Conservation (phyloP, 1,140 invertebrate species). For the Rhopalosiphum padi region DNA sequence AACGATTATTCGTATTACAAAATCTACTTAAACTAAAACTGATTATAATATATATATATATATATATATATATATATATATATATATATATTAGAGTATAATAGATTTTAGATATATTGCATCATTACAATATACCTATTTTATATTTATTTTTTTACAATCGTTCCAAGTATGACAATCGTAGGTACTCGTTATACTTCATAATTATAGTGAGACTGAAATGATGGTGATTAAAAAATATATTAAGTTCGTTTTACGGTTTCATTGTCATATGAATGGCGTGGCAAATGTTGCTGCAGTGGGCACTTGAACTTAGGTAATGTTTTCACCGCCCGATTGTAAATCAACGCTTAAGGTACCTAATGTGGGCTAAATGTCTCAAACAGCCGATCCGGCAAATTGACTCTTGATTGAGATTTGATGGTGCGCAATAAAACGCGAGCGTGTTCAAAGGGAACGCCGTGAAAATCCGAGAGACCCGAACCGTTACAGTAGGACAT, state of each 20-base stretch:
- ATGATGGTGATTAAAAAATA: neutral
- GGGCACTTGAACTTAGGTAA: neutral
- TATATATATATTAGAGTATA: no score
- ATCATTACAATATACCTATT: neutral
- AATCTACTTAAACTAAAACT: neutral
- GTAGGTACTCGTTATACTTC: neutral
- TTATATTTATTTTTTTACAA: neutral
- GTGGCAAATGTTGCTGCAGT: neutral
- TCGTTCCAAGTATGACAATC: neutral
- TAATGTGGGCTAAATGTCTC: neutral
- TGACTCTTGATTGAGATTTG: constrained; percentile 48
- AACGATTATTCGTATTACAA: neutral
- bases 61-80: no score
- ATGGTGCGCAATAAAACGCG: constrained; percentile 40
- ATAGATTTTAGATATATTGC: neutral
- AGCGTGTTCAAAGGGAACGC: neutral
- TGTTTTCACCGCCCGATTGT: neutral
- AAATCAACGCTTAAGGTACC: constrained; percentile 23
- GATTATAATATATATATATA: neutral
- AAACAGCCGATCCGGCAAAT: constrained; percentile 35
- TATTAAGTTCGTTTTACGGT: neutral
- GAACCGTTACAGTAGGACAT: constrained; percentile 19
- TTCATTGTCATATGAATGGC: neutral
- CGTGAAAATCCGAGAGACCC: constrained; percentile 29
- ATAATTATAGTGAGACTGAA: neutral